These are phyloP conservation scores for Gambelia wislizenii DNA, from an alignment of 2,797 vertebrate genomes.

Conservation along the genomic window DNA sequence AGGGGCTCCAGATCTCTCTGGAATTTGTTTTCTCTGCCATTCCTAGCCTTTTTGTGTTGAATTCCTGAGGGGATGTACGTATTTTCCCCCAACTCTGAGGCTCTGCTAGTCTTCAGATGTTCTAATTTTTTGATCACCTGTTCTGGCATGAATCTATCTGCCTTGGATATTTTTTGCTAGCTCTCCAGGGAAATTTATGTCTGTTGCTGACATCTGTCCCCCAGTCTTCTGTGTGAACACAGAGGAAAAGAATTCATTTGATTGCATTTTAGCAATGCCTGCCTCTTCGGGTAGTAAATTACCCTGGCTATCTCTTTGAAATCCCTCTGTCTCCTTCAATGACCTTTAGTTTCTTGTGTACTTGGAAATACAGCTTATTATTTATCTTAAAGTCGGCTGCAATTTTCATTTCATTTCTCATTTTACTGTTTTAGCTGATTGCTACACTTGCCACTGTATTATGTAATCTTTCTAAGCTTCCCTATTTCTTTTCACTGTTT, in stretches of 20 bases:
- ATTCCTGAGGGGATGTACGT: conserved; percentile 42
- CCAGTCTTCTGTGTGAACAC: conserved; percentile 66
- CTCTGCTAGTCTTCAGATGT: conserved; percentile 63
- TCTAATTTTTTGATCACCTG: conserved; percentile 75
- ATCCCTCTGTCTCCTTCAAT: conserved; percentile 65
- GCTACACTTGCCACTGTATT: conserved; percentile 40
- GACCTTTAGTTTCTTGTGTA: conserved; percentile 67
- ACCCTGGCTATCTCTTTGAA: conserved; percentile 68
- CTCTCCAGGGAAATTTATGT: conserved; percentile 74
- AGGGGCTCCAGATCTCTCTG: conserved; percentile 50
- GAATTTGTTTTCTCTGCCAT: conserved; percentile 51
- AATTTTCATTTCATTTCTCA: conserved; percentile 66
- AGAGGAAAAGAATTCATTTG: conserved; percentile 74
- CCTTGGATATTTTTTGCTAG: conserved; percentile 51
- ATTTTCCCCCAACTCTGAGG: conserved; percentile 47
- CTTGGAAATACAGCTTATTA: conserved; percentile 65
- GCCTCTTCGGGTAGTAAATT: conserved; percentile 75
- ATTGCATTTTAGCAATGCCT: conserved; percentile 73
- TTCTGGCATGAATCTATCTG: conserved; percentile 58
- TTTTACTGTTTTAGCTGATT: conserved; percentile 51
- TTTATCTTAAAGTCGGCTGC: conserved; percentile 69
- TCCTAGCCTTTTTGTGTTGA: conserved; percentile 54
- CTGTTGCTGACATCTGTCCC: conserved; percentile 75
- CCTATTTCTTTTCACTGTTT: conserved; percentile 20
- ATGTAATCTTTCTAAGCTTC: conserved; percentile 37